phyloP scores from a whole-genome alignment of 2,113 vertebrate species.

The Bostrychus sinensis region DNA sequence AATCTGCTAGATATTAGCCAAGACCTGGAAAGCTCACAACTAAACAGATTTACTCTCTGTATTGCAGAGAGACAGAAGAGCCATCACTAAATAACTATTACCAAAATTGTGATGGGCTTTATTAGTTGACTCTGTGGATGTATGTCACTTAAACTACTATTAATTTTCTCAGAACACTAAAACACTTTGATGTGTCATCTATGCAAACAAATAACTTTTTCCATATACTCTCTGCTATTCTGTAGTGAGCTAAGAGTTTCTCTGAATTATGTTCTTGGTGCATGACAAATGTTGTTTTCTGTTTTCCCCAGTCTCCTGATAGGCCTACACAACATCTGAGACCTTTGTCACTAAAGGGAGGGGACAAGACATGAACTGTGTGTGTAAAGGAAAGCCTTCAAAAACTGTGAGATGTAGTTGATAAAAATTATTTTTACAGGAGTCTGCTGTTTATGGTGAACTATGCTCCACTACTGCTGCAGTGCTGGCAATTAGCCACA shows the following conservation, averaged over 20 bases:
- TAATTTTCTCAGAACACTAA: too few species aligned
- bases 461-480: slow-evolving; percentile 3
- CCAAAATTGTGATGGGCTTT: too few species aligned
- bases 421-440: slow-evolving; percentile 22
- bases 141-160: background rate
- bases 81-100: too few species aligned
- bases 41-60: slow-evolving; percentile 32
- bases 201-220: slow-evolving; percentile 19
- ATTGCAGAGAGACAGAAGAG: background rate
- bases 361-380: background rate
- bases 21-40: slow-evolving; percentile 27
- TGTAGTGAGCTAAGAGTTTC: slow-evolving; percentile 12
- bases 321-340: slow-evolving; percentile 35
- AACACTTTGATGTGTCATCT: background rate
- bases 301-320: slow-evolving; percentile 29
- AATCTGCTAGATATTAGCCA: slow-evolving; percentile 43
- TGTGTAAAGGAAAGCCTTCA: background rate
- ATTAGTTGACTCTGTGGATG: too few species aligned
- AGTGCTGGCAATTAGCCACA: slow-evolving; percentile 34
- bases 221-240: slow-evolving; percentile 2
- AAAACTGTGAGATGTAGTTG: slow-evolving; percentile 10
- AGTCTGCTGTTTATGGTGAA: slow-evolving; percentile 9
- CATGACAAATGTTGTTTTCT: slow-evolving; percentile 13
- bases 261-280: slow-evolving; percentile 10
- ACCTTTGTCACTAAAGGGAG: slow-evolving; percentile 16